Evolutionary conservation across 2,888 invertebrate species (phyloP).

Genomic region (Plagiodera versicolora): DNA sequence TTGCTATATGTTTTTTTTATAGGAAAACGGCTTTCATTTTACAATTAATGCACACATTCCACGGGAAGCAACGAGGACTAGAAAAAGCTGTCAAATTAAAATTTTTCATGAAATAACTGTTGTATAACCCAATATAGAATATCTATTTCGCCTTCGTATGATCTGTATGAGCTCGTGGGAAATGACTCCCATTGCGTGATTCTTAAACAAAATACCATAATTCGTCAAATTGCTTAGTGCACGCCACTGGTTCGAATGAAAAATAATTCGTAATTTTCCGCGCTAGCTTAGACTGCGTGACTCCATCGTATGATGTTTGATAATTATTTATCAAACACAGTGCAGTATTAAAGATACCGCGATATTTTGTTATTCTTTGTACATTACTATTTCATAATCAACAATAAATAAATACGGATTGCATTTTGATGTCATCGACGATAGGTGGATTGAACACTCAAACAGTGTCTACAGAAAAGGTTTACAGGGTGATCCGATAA

Average conservation of each 20-base stretch:
- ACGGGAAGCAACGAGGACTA: too few species aligned
- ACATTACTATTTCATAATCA: conserved; percentile 4
- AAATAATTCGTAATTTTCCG: conserved; percentile 30
- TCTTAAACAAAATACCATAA: too few species aligned
- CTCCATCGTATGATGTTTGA: conserved; percentile 23
- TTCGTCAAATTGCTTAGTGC: not conserved
- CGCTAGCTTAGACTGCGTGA: conserved; percentile 32
- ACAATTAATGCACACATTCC: not conserved
- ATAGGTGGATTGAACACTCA: too few species aligned
- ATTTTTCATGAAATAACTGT: too few species aligned
- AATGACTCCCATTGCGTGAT: too few species aligned
- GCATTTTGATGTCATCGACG: too few species aligned
- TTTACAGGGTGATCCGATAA: too few species aligned
- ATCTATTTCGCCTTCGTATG: too few species aligned
- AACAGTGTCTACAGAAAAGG: too few species aligned
- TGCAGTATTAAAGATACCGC: conserved; percentile 29
- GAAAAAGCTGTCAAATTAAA: too few species aligned
- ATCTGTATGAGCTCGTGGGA: too few species aligned
- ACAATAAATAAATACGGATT: not conserved
- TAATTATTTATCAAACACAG: conserved; percentile 31
- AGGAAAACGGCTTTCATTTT: not conserved
- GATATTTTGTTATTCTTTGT: conserved; percentile 24
- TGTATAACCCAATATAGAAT: too few species aligned
- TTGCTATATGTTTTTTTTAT: not conserved
- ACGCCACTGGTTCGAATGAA: not conserved